phyloP scores from a whole-genome alignment of 1,140 invertebrate species.

The Meteorus sp. region DNA sequence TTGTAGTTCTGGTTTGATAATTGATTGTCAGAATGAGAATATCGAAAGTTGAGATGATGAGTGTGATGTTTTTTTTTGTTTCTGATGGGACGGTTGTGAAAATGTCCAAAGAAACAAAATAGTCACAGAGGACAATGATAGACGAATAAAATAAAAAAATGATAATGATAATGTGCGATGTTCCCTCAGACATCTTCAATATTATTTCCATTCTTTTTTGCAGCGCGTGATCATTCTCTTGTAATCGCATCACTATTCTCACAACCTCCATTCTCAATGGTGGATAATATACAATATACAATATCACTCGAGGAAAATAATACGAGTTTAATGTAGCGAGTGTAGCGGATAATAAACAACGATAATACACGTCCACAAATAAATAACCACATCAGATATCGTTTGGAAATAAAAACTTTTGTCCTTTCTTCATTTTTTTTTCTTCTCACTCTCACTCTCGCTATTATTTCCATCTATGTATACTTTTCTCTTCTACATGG shows the following conservation, averaged over 20 bases:
- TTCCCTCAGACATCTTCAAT: not conserved
- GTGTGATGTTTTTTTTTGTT: too few species aligned
- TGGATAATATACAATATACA: too few species aligned
- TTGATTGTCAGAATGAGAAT: too few species aligned
- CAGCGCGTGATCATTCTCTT: not conserved
- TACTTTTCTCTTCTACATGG: not conserved
- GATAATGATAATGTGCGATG: not conserved
- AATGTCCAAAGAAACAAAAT: too few species aligned
- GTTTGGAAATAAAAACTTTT: slow-evolving; percentile 41
- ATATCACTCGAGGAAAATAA: slow-evolving; percentile 35
- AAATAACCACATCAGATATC: slow-evolving; percentile 46
- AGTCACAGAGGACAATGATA: not conserved
- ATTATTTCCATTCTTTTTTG: not conserved
- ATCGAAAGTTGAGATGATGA: too few species aligned
- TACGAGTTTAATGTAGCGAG: slow-evolving; percentile 52
- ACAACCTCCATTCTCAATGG: not conserved
- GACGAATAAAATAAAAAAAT: not conserved
- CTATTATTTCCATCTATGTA: not conserved
- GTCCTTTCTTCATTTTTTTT: slow-evolving; percentile 17
- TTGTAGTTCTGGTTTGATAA: too few species aligned
- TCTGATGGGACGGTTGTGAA: too few species aligned
- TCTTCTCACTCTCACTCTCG: not conserved
- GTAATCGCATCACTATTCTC: slow-evolving; percentile 16
- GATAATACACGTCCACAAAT: slow-evolving; percentile 47
- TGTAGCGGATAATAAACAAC: slow-evolving; percentile 50